phyloP scores from a whole-genome alignment of 2,113 vertebrate genomes.

The Pelecanus crispus region DNA sequence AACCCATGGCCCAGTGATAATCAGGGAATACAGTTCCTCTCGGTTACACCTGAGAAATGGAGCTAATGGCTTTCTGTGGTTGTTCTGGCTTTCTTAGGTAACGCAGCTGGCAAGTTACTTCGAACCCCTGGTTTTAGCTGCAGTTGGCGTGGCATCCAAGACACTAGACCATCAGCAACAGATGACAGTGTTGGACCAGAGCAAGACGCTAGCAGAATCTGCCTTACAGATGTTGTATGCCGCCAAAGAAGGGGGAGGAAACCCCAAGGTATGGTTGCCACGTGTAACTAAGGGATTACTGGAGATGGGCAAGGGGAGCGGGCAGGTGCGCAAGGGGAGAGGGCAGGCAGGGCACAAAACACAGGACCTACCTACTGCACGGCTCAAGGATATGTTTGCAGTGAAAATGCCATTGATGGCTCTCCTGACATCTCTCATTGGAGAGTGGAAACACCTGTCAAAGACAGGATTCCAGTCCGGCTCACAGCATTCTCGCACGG shows the following conservation, averaged over 20 bases:
- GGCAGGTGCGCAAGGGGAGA: not conserved
- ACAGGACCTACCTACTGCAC: fast-evolving
- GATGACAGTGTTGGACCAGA: constrained; percentile 97
- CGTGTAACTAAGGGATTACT: not conserved
- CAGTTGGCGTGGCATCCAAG: constrained; percentile 92
- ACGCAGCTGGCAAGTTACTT: constrained; percentile 96
- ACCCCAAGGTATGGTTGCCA: constrained; percentile 85
- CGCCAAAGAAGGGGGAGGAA: constrained; percentile 96
- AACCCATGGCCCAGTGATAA: fast-evolving
- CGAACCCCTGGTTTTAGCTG: constrained; percentile 89
- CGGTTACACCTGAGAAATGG: not conserved
- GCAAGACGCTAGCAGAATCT: constrained; percentile 94
- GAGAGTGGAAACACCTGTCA: not conserved
- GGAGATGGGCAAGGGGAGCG: not conserved
- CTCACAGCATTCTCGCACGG: not conserved
- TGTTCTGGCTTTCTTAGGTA: constrained; percentile 74
- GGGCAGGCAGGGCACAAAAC: not conserved
- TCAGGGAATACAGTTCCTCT: not conserved
- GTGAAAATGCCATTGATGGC: not conserved
- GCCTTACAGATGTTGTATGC: constrained; percentile 97
- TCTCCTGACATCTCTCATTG: not conserved
- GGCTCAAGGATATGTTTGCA: not conserved
- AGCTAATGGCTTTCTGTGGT: not conserved
- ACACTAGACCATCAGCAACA: constrained; percentile 94
- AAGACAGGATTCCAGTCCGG: not conserved